Evolutionary conservation across 2,113 vertebrate genomes (phyloP), one percentile per base, ranked within the genome.

Genomic region (Aegithalos caudatus): DNA sequence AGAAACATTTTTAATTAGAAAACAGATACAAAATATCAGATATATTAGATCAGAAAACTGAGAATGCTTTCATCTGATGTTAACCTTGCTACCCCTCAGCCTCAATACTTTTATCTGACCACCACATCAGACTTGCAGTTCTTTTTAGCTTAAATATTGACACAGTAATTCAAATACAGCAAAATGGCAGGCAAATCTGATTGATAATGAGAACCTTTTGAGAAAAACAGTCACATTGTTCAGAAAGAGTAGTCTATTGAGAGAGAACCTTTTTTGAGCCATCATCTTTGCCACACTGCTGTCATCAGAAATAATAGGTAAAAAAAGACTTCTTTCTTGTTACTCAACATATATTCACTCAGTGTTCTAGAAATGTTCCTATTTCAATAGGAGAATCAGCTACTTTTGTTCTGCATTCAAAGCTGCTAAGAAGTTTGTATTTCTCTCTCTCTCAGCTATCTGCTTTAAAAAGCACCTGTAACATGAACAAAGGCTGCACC

Each of bases 271-370:
- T 94, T 96, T 84, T 6, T 66, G 42, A 88, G 51, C 47, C 42
- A 71, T 87, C 60, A 48, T 67, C 76, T 92, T 92, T 22, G 28
- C 58, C n/a, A 71, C 42, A 48, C 28, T 81, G 79, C 78, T 95
- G 60, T 77, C 83, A 94, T 45, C 60, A 92, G 73, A 95, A 92
- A 91, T 67, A 70, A 62, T 19, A 71, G 27, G 35, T 81, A 65
- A 90, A 85, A 90, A 82, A 88, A 82, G 58, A 47, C 47, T 79
- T 86, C 76, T 73, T 77, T 92, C 48, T 80, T 92, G 37, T 83
- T 84, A 86, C 57, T 95, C 76, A 84, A 96, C 58, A 58, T 88
- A 95, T 18, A 94, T 81, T 96, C 86, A 95, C 38, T 74, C 33
- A 31, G 44, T 48, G 72, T 51, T 92, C 88, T 51, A 90, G 61